Percentiles rank a stretch among this genome's conserved stretches.
Conservation (phyloP, 2,888 invertebrate genomes). For the Drosophila dives region DNA sequence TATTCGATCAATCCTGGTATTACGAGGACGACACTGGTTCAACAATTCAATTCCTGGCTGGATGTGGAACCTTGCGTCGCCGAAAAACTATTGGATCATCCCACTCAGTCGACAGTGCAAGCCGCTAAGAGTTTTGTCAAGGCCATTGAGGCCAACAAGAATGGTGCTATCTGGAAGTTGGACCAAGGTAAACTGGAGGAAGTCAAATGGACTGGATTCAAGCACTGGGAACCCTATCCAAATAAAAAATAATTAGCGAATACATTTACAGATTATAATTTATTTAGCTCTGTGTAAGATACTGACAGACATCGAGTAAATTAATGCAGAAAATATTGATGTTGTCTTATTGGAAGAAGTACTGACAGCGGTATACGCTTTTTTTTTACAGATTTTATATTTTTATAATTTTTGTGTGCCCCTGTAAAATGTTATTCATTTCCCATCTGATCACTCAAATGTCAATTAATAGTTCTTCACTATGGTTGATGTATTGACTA, state of each 20-base stretch:
- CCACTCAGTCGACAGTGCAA: slow-evolving; percentile 52
- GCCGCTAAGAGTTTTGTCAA: slow-evolving; percentile 79
- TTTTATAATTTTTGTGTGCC: neutral
- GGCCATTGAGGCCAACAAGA: slow-evolving; percentile 78
- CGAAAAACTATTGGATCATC: slow-evolving; percentile 39
- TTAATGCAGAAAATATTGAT: neutral
- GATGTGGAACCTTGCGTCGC: slow-evolving; percentile 59
- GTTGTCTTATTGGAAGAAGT: neutral
- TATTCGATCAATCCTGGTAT: slow-evolving; percentile 75
- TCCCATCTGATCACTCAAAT: neutral
- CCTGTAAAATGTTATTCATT: neutral
- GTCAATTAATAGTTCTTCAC: too few relatives aligned
- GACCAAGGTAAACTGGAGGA: slow-evolving; percentile 72
- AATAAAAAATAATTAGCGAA: neutral
- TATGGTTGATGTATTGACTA: neutral
- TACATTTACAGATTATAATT: neutral
- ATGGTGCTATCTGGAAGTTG: slow-evolving; percentile 82
- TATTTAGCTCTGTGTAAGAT: neutral
- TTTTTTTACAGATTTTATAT: neutral
- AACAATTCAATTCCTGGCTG: slow-evolving; percentile 70
- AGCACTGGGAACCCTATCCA: slow-evolving; percentile 65
- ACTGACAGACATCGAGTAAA: neutral
- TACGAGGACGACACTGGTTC: slow-evolving; percentile 60
- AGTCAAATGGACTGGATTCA: slow-evolving; percentile 48
- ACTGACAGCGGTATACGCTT: too few relatives aligned